Evolutionary conservation across 2,113 vertebrate species (phyloP).

Genomic region (Eulacestoma nigropectus): DNA sequence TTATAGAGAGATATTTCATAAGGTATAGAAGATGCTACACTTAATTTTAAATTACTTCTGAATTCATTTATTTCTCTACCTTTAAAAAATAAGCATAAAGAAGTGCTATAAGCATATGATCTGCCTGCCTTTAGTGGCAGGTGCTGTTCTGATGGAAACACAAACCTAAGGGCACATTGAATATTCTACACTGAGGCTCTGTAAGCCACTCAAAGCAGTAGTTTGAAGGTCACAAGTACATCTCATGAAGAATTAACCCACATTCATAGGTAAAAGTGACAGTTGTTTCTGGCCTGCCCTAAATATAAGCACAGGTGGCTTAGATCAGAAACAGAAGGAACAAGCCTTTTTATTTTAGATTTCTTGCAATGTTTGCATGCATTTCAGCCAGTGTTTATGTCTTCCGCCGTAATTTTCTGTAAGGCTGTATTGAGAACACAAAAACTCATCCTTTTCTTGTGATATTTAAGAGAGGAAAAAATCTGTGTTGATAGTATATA

Average conservation of each 20-base stretch:
- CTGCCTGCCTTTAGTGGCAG: background rate
- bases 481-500: background rate
- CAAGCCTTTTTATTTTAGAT: background rate
- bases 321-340: background rate
- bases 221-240: constrained; percentile 11
- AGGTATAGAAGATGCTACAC: background rate
- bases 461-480: background rate
- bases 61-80: background rate
- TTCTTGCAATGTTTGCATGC: background rate
- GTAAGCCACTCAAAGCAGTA: background rate
- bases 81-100: background rate
- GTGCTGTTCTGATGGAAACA: background rate
- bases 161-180: background rate
- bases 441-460: background rate
- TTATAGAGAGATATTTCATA: background rate
- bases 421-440: background rate
- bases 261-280: background rate
- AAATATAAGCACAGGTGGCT: background rate
- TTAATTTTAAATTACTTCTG: background rate
- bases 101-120: background rate
- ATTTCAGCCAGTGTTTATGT: background rate
- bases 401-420: background rate
- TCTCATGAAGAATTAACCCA: background rate
- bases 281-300: background rate
- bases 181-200: background rate